Conservation (phyloP, 1,140 invertebrate genomes). For the Muscidifurax raptorellus region DNA sequence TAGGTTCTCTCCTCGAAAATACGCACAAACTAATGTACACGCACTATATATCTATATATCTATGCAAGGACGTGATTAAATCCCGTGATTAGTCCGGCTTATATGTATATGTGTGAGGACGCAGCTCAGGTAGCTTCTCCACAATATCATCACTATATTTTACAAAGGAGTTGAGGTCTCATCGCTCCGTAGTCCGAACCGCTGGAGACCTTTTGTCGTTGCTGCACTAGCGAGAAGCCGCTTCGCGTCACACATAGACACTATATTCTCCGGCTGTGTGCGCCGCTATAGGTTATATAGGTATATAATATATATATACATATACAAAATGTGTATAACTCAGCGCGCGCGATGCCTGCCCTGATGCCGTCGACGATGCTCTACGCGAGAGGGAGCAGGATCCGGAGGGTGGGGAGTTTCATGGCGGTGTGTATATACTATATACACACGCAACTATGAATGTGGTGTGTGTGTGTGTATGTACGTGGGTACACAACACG, state of each 20-base stretch:
- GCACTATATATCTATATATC: background rate
- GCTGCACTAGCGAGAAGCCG: background rate
- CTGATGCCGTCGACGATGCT: background rate
- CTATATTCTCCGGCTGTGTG: background rate
- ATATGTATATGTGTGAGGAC: no score
- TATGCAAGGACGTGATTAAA: background rate
- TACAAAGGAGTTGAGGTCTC: background rate
- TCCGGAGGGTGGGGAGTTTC: background rate
- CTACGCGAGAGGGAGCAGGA: background rate
- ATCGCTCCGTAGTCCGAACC: background rate
- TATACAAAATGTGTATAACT: background rate
- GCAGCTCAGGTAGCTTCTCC: background rate
- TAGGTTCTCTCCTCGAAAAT: background rate
- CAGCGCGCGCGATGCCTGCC: background rate
- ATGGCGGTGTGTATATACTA: background rate
- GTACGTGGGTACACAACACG: background rate
- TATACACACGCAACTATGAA: background rate
- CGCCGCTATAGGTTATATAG: background rate
- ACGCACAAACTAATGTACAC: background rate
- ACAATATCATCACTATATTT: background rate
- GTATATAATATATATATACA: no score
- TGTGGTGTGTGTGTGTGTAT: background rate
- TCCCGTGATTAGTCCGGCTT: background rate
- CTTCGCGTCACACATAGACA: background rate
- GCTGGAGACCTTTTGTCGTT: conserved; percentile 9